Percentiles rank a stretch among this genome's conserved stretches.
Evolutionary conservation across 2,797 vertebrate genomes (phyloP).

Genomic region (Danio albolineatus): DNA sequence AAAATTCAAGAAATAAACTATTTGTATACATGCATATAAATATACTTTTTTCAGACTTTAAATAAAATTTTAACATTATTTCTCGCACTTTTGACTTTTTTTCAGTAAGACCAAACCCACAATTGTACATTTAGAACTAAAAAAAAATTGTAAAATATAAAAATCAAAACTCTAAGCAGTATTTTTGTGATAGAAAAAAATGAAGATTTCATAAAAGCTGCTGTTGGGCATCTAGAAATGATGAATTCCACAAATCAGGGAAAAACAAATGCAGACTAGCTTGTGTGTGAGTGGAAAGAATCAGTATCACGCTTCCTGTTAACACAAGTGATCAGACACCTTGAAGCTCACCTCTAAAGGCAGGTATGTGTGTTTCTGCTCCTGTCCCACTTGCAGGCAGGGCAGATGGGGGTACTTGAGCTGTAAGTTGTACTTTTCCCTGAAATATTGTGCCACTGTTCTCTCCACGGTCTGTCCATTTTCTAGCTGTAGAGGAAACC

Average conservation of each 20-base stretch:
- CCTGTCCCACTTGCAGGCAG: conserved; percentile 98
- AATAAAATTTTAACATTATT: too few relatives aligned
- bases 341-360: conserved; percentile 90
- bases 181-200: too few relatives aligned
- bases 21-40: too few relatives aligned
- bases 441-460: conserved; percentile 98
- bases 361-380: conserved; percentile 98
- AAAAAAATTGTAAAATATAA: too few relatives aligned
- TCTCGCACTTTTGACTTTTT: too few relatives aligned
- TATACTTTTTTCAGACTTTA: too few relatives aligned
- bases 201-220: not conserved
- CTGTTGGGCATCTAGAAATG: not conserved
- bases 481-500: conserved; percentile 96
- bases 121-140: too few relatives aligned
- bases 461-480: conserved; percentile 97
- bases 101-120: too few relatives aligned
- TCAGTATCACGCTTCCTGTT: not conserved
- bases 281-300: not conserved
- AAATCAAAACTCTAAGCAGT: too few relatives aligned
- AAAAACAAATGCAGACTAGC: not conserved
- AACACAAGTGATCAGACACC: not conserved
- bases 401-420: conserved; percentile 97
- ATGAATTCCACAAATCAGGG: not conserved
- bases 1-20: too few relatives aligned
- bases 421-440: conserved; percentile 97